A percentile compares a stretch with the other conserved stretches of the same genome.
These are phyloP conservation scores for Amblyjoppa fuscipennis DNA, from an alignment of 2,888 invertebrate species.

Conservation along the genomic window DNA sequence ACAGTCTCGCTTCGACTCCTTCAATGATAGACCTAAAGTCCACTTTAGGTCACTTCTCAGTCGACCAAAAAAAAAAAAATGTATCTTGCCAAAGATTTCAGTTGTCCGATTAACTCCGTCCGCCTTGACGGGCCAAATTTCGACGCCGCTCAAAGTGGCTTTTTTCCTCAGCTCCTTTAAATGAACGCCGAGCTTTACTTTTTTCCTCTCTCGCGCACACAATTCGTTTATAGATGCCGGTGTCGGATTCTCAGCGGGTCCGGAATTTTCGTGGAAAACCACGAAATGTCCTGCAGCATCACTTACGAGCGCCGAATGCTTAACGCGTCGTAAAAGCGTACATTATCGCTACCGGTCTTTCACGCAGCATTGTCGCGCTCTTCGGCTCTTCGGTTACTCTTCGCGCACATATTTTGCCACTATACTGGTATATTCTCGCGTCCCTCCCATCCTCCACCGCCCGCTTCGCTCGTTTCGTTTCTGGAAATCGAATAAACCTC, in stretches of 20 bases:
- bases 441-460: neutral
- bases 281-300: constrained; percentile 39
- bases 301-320: constrained; percentile 48
- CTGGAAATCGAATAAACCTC: constrained; percentile 71
- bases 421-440: constrained; percentile 2
- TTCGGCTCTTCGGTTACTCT: constrained; percentile 34
- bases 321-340: constrained; percentile 43
- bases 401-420: neutral
- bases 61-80: too few species aligned
- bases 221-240: neutral
- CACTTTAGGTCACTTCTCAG: too few species aligned
- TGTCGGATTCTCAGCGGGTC: constrained; percentile 16
- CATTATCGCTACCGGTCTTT: constrained; percentile 37
- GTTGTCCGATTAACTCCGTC: too few species aligned
- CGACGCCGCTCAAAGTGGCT: neutral
- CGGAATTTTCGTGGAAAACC: constrained; percentile 49
- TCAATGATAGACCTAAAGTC: too few species aligned
- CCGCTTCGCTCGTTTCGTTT: constrained; percentile 61
- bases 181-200: neutral
- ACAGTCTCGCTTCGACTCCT: too few species aligned
- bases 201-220: neutral
- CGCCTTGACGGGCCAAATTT: neutral
- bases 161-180: neutral
- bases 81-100: too few species aligned
- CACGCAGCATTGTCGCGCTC: constrained; percentile 5